These are phyloP conservation scores for Melolontha melolontha DNA, from an alignment of 2,888 invertebrate species.

Conservation along the genomic window DNA sequence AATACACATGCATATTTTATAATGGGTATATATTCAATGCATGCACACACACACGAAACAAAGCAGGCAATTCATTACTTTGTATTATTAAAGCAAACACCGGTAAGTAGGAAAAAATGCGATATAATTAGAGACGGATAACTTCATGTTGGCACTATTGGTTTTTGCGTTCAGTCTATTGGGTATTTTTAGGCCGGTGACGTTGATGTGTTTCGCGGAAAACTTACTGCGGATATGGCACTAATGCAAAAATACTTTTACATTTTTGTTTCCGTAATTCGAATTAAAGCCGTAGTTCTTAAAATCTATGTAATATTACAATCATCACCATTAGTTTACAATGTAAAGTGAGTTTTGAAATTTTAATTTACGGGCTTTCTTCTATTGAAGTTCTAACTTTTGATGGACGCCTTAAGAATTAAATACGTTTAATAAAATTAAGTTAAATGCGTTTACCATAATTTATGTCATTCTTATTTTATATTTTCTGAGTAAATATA, in stretches of 20 bases:
- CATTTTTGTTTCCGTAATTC: background rate
- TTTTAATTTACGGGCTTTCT: too few relatives aligned
- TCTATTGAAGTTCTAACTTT: too few relatives aligned
- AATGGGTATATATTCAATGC: conserved; percentile 1
- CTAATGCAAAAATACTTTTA: background rate
- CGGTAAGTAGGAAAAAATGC: conserved; percentile 19
- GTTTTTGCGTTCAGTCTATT: conserved; percentile 28
- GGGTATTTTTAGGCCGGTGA: conserved; percentile 28
- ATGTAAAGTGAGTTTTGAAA: background rate
- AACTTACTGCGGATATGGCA: conserved; percentile 8
- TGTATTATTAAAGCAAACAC: conserved; percentile 20
- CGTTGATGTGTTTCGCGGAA: conserved; percentile 30
- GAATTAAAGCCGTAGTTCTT: background rate
- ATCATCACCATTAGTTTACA: background rate
- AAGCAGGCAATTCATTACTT: conserved; percentile 15
- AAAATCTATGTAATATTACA: background rate
- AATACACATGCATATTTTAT: background rate
- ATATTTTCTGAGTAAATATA: too few relatives aligned
- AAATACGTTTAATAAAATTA: too few relatives aligned
- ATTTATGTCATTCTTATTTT: too few relatives aligned
- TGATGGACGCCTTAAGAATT: too few relatives aligned
- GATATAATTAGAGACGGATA: conserved; percentile 35
- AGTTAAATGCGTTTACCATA: too few relatives aligned
- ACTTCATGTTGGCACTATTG: conserved; percentile 28
- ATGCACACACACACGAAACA: conserved; percentile 9